phyloP scores from a whole-genome alignment of 1,140 invertebrate species.

The Trinorchestia longiramus region DNA sequence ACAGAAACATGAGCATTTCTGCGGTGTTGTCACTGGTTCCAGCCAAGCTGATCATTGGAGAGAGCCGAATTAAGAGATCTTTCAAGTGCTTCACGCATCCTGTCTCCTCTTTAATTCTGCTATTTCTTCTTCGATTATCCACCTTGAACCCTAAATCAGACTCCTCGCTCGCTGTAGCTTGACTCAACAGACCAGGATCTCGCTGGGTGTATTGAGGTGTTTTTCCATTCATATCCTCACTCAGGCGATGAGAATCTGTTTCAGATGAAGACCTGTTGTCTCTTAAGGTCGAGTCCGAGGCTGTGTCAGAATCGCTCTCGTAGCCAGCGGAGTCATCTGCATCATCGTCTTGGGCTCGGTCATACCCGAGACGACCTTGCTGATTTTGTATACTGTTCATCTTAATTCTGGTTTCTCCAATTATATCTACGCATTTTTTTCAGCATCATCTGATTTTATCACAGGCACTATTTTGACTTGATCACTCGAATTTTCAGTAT shows the following conservation, averaged over 20 bases:
- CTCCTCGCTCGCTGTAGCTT: neutral
- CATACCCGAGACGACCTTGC: neutral
- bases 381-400: neutral
- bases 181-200: neutral
- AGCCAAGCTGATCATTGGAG: constrained; percentile 64
- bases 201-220: too few relatives aligned
- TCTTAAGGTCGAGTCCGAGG: neutral
- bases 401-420: neutral
- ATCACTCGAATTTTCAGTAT: neutral
- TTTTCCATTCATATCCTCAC: neutral
- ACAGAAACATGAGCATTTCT: constrained; percentile 63
- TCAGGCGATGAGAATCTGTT: neutral
- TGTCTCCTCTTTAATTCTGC: neutral
- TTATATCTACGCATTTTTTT: neutral
- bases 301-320: constrained; percentile 32
- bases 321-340: neutral
- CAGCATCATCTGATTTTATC: neutral
- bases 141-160: neutral
- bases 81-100: constrained; percentile 59
- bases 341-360: neutral
- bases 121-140: neutral
- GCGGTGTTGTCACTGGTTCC: constrained; percentile 64
- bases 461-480: neutral
- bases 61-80: constrained; percentile 62
- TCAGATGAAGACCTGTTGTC: neutral